Conservation (phyloP, 1,140 invertebrate species). For the Drosophila bifasciata region DNA sequence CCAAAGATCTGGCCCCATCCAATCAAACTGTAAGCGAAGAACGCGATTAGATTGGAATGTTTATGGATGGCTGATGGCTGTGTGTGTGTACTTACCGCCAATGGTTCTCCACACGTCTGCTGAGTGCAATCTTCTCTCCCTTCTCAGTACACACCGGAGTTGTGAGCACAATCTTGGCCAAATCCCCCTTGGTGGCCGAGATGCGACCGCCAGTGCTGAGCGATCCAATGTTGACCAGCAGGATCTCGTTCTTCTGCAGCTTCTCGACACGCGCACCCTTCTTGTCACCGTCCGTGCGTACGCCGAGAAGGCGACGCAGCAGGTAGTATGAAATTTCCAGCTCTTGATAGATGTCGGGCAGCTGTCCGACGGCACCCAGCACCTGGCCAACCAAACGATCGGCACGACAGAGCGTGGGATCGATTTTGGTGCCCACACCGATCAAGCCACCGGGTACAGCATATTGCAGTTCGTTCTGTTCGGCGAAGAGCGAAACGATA, state of each 20-base stretch:
- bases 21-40: constrained; percentile 90
- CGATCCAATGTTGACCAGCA: constrained; percentile 99
- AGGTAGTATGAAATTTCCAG: constrained; percentile 99
- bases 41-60: background rate
- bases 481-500: constrained; percentile 99
- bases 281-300: constrained; percentile 99
- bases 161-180: constrained; percentile 98
- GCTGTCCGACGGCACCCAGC: constrained; percentile 97
- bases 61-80: background rate
- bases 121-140: constrained; percentile 99
- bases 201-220: constrained; percentile 98
- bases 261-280: constrained; percentile 99
- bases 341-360: constrained; percentile 99
- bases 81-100: constrained; percentile 91
- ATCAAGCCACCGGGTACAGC: constrained; percentile 99
- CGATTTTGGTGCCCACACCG: constrained; percentile 99
- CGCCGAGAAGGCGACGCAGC: constrained; percentile 96
- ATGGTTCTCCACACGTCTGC: constrained; percentile 98
- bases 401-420: constrained; percentile 98
- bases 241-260: constrained; percentile 93
- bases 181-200: constrained; percentile 97
- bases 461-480: constrained; percentile 99
- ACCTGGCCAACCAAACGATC: constrained; percentile 99
- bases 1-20: constrained; percentile 98
- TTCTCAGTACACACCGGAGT: constrained; percentile 99